Percentiles rank a stretch among this genome's conserved stretches.
Conservation (phyloP, 2,888 invertebrate genomes). For the Synanthedon andrenaeformis region DNA sequence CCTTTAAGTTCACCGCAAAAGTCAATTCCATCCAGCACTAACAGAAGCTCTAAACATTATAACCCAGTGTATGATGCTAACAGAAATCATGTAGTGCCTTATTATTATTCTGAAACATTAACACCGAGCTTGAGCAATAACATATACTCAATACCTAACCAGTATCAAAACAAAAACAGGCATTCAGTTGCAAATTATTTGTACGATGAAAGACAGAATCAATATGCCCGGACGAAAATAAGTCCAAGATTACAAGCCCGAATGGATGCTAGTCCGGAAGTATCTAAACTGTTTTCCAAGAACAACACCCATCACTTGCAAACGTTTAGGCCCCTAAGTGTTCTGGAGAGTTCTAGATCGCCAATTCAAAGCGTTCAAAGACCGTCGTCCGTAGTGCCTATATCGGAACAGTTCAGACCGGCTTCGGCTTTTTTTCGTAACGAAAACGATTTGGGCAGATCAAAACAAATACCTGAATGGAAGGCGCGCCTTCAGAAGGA, state of each 20-base stretch:
- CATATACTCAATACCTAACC: conserved; percentile 36
- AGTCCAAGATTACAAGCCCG: conserved; percentile 32
- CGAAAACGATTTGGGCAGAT: conserved; percentile 29
- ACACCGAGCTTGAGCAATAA: conserved; percentile 59
- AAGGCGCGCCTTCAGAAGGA: conserved; percentile 51
- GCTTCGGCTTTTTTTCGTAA: conserved; percentile 50
- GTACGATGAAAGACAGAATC: conserved; percentile 41
- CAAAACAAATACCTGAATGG: conserved; percentile 52
- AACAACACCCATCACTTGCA: conserved; percentile 33
- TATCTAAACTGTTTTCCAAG: conserved; percentile 33
- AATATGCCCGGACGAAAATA: conserved; percentile 33
- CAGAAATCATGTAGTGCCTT: conserved; percentile 64
- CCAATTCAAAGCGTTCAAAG: conserved; percentile 38
- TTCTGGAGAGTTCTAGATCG: conserved; percentile 48
- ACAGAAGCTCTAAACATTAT: conserved; percentile 43
- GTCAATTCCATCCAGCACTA: conserved; percentile 32
- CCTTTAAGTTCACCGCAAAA: conserved; percentile 46
- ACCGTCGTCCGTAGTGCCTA: conserved; percentile 57
- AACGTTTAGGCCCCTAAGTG: conserved; percentile 54
- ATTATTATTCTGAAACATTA: conserved; percentile 60
- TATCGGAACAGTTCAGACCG: conserved; percentile 54
- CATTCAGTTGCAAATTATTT: conserved; percentile 47
- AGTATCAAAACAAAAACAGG: conserved; percentile 35
- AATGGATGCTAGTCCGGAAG: conserved; percentile 32
- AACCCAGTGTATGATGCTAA: conserved; percentile 69